phyloP scores from a whole-genome alignment of 2,888 invertebrate genomes.

The Koerneria pararmatus region DNA sequence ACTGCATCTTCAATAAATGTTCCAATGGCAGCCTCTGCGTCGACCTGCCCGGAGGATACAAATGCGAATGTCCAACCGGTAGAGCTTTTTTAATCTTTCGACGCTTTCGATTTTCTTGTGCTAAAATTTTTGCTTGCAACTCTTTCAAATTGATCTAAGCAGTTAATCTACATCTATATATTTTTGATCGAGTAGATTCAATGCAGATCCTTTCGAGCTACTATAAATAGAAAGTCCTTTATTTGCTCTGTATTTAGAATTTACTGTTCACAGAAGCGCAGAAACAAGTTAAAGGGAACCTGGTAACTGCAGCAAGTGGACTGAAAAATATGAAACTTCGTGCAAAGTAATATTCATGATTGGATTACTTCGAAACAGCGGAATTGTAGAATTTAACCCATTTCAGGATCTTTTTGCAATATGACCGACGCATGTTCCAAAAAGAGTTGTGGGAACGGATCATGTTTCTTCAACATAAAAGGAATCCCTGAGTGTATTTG shows the following conservation, averaged over 20 bases:
- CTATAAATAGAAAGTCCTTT: too few species aligned
- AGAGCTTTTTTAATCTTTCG: conserved; percentile 73
- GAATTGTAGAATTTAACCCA: conserved; percentile 1
- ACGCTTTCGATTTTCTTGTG: too few species aligned
- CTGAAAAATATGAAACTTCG: too few species aligned
- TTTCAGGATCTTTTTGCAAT: conserved; percentile 12
- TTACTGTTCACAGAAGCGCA: too few species aligned
- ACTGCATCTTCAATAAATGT: conserved; percentile 83
- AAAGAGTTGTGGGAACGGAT: conserved; percentile 3
- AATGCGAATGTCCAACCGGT: conserved; percentile 89
- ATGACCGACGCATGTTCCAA: conserved; percentile 1
- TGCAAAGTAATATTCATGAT: neutral
- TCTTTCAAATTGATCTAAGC: too few species aligned
- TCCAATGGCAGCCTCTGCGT: conserved; percentile 93
- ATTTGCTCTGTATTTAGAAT: too few species aligned
- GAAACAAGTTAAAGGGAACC: too few species aligned
- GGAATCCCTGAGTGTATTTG: conserved; percentile 7
- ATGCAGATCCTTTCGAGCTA: too few species aligned
- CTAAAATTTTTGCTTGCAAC: too few species aligned
- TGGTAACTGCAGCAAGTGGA: too few species aligned
- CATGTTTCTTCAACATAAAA: neutral
- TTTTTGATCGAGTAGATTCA: too few species aligned
- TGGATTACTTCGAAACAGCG: neutral
- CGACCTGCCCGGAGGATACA: conserved; percentile 88
- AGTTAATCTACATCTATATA: too few species aligned